A percentile compares a stretch with the other conserved stretches of the same genome.
Conservation (phyloP, 2,888 invertebrate genomes). For the Neoaliturus tenellus region DNA sequence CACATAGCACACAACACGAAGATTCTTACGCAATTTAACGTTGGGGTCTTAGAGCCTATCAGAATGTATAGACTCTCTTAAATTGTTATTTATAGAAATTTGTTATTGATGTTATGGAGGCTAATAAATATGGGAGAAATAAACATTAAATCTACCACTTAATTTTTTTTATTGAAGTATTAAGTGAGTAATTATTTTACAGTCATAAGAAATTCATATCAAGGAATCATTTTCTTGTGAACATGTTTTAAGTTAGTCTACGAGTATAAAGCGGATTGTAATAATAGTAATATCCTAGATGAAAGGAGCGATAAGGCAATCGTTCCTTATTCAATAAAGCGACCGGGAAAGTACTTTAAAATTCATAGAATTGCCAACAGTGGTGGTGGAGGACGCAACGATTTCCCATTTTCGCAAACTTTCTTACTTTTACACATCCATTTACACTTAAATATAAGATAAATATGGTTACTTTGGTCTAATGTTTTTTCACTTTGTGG, state of each 20-base stretch:
- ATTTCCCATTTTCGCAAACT: not conserved
- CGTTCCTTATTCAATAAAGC: not conserved
- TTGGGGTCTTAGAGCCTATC: not conserved
- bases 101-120: too few species aligned
- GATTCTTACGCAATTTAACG: not conserved
- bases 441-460: not conserved
- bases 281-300: not conserved
- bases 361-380: not conserved
- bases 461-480: too few species aligned
- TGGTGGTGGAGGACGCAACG: not conserved
- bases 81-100: too few species aligned
- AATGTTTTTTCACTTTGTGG: too few species aligned
- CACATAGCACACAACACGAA: not conserved
- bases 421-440: not conserved
- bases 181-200: too few species aligned
- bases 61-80: not conserved
- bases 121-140: too few species aligned
- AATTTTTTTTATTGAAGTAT: too few species aligned
- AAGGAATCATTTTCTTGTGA: too few species aligned
- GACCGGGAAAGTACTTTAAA: not conserved
- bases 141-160: too few species aligned
- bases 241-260: too few species aligned
- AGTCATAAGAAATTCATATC: too few species aligned
- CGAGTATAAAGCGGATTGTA: too few species aligned
- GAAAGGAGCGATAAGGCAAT: not conserved